phyloP scores from a whole-genome alignment of 64 coral and sea anemone genomes.

The Orbicella faveolata region DNA sequence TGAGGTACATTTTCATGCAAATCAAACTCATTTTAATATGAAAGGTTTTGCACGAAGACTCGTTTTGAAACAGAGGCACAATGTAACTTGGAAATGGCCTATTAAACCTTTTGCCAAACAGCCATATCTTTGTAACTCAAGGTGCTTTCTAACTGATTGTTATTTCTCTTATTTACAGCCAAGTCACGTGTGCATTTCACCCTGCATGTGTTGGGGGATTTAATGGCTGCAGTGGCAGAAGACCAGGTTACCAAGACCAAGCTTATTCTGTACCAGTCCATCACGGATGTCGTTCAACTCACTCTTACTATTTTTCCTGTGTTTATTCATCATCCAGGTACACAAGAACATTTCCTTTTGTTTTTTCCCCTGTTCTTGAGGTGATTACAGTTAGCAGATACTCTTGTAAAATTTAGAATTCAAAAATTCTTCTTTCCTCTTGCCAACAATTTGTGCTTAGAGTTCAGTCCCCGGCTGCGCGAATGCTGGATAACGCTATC shows the following conservation, averaged over 20 bases:
- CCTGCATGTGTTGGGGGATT: conserved; percentile 64
- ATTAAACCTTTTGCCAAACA: too few relatives aligned
- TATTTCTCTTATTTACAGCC: conserved; percentile 41
- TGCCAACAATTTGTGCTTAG: too few relatives aligned
- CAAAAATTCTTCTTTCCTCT: too few relatives aligned
- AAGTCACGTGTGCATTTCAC: conserved; percentile 79
- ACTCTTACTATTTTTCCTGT: conserved; percentile 84
- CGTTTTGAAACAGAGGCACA: too few relatives aligned
- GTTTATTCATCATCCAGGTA: conserved; percentile 95
- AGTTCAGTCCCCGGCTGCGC: too few relatives aligned
- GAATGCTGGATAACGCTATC: too few relatives aligned
- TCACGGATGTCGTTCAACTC: conserved; percentile 78
- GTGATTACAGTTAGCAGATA: neutral
- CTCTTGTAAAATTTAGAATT: too few relatives aligned
- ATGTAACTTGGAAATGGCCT: too few relatives aligned
- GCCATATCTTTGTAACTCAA: neutral
- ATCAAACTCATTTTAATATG: too few relatives aligned
- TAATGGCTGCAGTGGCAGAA: conserved; percentile 76
- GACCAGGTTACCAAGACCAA: conserved; percentile 98
- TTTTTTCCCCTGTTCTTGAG: neutral
- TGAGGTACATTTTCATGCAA: too few relatives aligned
- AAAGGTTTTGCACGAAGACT: too few relatives aligned
- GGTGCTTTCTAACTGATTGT: neutral
- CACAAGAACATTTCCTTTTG: neutral
- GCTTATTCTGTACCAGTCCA: conserved; percentile 88